Evolutionary conservation across 1,140 invertebrate genomes (phyloP).

Genomic region (Psix sp.): DNA sequence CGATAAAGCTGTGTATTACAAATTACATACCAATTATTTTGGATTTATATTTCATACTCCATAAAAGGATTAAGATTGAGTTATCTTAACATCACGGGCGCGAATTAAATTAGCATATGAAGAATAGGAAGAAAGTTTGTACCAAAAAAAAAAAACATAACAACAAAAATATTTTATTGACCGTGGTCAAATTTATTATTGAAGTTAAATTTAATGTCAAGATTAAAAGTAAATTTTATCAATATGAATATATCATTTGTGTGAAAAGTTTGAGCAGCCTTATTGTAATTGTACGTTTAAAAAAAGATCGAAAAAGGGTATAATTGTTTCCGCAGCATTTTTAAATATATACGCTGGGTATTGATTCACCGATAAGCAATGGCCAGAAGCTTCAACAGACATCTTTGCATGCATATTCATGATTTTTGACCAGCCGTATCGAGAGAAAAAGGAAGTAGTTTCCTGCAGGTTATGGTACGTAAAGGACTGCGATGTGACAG

Average conservation of each 20-base stretch:
- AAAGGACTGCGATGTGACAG: constrained; percentile 67
- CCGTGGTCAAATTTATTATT: constrained; percentile 19
- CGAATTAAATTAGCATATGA: constrained; percentile 47
- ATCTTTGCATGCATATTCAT: constrained; percentile 71
- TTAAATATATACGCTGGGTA: constrained; percentile 33
- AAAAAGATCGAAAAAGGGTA: constrained; percentile 23
- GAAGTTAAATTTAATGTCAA: constrained; percentile 39
- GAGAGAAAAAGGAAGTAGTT: constrained; percentile 73
- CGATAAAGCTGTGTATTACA: no score
- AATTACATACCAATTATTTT: no score
- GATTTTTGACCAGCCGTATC: constrained; percentile 71
- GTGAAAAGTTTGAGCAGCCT: constrained; percentile 27
- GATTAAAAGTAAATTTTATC: constrained; percentile 36
- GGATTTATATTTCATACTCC: no score
- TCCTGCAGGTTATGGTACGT: constrained; percentile 64
- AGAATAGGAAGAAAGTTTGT: constrained; percentile 49
- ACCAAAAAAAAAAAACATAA: constrained; percentile 23
- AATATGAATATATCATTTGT: constrained; percentile 19
- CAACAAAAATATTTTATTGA: constrained; percentile 3
- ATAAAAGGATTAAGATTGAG: constrained; percentile 10
- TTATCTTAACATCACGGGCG: constrained; percentile 43
- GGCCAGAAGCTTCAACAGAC: constrained; percentile 58
- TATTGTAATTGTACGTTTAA: constrained; percentile 30
- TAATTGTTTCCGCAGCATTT: constrained; percentile 51
- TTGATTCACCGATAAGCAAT: constrained; percentile 56